phyloP scores from a whole-genome alignment of 2,113 vertebrate genomes.

The Silurus asotus region DNA sequence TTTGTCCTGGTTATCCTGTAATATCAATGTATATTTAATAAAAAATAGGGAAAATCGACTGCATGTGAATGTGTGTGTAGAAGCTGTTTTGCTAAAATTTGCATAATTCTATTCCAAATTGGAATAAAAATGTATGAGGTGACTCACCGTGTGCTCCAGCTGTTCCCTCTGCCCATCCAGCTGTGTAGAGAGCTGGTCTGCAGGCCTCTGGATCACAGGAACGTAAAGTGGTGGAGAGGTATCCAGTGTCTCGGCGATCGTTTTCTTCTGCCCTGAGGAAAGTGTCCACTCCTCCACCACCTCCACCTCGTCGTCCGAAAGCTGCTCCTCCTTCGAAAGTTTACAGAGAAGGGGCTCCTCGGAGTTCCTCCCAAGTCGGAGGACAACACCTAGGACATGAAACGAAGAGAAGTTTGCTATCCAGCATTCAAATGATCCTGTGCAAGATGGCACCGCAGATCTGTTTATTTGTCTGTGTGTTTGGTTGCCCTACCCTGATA shows the following conservation, averaged over 20 bases:
- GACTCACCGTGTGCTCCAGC: neutral
- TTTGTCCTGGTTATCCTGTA: slow-evolving; percentile 18
- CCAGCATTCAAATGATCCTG: no score
- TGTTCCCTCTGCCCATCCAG: slow-evolving; percentile 6
- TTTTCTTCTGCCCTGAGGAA: slow-evolving; percentile 49
- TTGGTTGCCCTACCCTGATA: no score
- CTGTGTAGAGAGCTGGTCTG: slow-evolving; percentile 46
- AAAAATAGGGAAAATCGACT: neutral
- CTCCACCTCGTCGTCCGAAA: slow-evolving; percentile 75
- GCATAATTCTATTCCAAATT: neutral
- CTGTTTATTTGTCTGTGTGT: no score
- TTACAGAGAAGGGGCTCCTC: slow-evolving; percentile 45
- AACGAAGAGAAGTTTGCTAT: neutral
- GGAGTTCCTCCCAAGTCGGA: slow-evolving; percentile 47
- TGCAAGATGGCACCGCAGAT: no score
- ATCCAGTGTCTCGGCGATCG: slow-evolving; percentile 32
- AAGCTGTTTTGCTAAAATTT: neutral
- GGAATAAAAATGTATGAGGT: neutral
- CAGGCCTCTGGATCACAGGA: slow-evolving; percentile 67
- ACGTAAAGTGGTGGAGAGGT: slow-evolving; percentile 54
- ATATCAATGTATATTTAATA: neutral
- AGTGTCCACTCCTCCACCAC: slow-evolving; percentile 74
- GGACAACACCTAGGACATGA: slow-evolving; percentile 65
- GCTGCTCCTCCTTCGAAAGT: slow-evolving; percentile 52
- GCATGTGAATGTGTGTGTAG: neutral